Percentiles rank a stretch among this genome's conserved stretches.
phyloP scores from a whole-genome alignment of 2,888 invertebrate species.

The Cryptophagus acutangulus region DNA sequence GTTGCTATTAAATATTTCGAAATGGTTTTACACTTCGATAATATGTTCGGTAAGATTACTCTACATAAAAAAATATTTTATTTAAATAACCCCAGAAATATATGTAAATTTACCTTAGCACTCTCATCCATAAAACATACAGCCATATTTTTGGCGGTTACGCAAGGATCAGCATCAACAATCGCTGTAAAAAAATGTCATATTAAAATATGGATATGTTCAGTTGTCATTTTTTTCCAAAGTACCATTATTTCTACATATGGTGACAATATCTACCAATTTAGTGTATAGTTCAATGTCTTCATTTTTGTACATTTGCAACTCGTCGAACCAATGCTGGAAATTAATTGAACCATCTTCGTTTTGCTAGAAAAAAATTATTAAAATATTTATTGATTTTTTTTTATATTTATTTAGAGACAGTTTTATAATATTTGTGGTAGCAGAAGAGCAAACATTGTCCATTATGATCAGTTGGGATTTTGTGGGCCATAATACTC shows the following conservation, averaged over 20 bases:
- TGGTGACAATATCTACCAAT: constrained; percentile 18
- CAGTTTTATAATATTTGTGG: constrained; percentile 21
- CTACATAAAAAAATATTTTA: too few species aligned
- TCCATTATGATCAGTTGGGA: constrained; percentile 25
- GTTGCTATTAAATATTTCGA: too few species aligned
- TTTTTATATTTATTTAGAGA: constrained; percentile 13
- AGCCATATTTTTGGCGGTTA: constrained; percentile 25
- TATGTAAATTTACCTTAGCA: constrained; percentile 22
- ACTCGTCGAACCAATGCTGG: constrained; percentile 17
- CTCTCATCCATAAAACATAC: constrained; percentile 28
- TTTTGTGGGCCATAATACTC: constrained; percentile 18
- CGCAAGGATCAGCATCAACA: constrained; percentile 28
- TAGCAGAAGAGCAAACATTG: constrained; percentile 30
- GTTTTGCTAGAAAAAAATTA: constrained; percentile 20
- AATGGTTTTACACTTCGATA: too few species aligned
- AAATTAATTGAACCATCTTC: constrained; percentile 22
- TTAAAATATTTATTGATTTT: constrained; percentile 1
- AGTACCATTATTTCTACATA: constrained; percentile 13
- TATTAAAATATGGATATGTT: neutral
- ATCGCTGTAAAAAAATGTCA: constrained; percentile 25
- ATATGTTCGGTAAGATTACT: too few species aligned
- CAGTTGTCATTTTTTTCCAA: neutral
- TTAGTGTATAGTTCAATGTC: constrained; percentile 23
- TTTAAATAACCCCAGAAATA: too few species aligned
- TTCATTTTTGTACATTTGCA: constrained; percentile 22